Base-by-base conservation (phyloP, 2,797 vertebrate species). In the Phoeniculus purpureus region DNA sequence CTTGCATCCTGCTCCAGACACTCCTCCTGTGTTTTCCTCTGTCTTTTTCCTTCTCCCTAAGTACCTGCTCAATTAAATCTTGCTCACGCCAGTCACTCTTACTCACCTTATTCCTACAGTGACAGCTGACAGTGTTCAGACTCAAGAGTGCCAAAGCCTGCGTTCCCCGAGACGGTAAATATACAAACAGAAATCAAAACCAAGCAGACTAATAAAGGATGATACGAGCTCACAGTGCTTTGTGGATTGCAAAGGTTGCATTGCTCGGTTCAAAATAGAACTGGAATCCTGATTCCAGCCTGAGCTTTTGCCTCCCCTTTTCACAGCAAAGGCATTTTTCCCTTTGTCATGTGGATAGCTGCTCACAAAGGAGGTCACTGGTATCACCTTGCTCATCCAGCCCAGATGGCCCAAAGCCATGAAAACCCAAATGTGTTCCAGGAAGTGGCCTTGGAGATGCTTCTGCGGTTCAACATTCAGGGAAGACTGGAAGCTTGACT, bases 401-500 rank as follows among this genome's bases (percentile, higher is more conserved):
- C 90, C 82, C 94, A 96, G 92, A 85, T 86, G 82, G 94, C 73
- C 51, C 58, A 29, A 89, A 73, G 75, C 40, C 47, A 55, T 74
- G 85, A 68, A 85, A 95, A 87, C 76, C 71, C 87, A 89, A 83
- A 88, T 55, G 54, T 87, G 77, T 79, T 58, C 55, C 58, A 82
- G 74, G 70, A 85, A 91, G n/a, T 91, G 92, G 95, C 91, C 89
- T 92, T 90, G 81, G 83, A 95, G 48, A 50, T 56, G 58, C 70
- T 77, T 70, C 29, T 78, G 45, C 29, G 32, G 55, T 47, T 80
- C 72, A 75, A 67, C 89, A 86, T 52, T 22, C 74, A 37, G 43
- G 47, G 64, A 74, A 60, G 70, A 32, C 55, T 34, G 67, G 55
- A 65, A 89, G 66, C 31, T 51, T 31, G 58, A 56, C 52, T 54